Base-by-base conservation (phyloP, 2,888 invertebrate genomes). In the Melinaea menophilus region DNA sequence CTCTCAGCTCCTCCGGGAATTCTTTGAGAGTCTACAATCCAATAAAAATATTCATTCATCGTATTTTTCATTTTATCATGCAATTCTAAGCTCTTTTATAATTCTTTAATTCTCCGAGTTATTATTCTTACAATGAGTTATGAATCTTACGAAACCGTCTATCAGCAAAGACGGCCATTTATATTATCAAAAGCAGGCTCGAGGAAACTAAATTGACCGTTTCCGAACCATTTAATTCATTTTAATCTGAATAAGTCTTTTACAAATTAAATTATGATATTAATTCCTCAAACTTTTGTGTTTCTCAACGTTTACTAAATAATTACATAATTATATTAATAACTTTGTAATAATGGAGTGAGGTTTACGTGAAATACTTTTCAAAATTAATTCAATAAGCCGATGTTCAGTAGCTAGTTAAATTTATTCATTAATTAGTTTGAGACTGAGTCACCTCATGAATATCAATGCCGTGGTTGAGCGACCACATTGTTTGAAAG, bases 401-500 rank as follows among this genome's bases (percentile, higher is more conserved):
- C 11, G 41, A 41, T 41, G 41, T 55, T 12, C 4, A 54, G 33
- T 33, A 9, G 54, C 22, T 31, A 58, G n/a, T 41, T 63, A 13
- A 31, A 51, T 41, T 22, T 7, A 47, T 57, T 61, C 54, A 61
- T 9, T 58, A 57, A 60, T 64, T 57, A 55, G 11, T 60, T 46
- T 37, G 12, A 13, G 45, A 58, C 35, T 61, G 13, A 48, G 59
- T 51, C 88, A 98, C 98, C 95, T 98, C 98, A 79, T 97, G 96
- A 73, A 97, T 96, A 84, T 98, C 98, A 78, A 99, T 98, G 63
- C 98, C 98, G 83, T 98, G 98, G 89, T 98, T 98, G 67, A 99
- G 93, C 11, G 98, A 98, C 98, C 98, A 99, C 93, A 97, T 98
- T 12, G 98, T 98, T 86, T 98, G 98, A 84, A 98, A 98, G 85